These are phyloP conservation scores for Choloepus hoffmanni DNA, from an alignment of 2,113 vertebrate species.

Conservation along the genomic window DNA sequence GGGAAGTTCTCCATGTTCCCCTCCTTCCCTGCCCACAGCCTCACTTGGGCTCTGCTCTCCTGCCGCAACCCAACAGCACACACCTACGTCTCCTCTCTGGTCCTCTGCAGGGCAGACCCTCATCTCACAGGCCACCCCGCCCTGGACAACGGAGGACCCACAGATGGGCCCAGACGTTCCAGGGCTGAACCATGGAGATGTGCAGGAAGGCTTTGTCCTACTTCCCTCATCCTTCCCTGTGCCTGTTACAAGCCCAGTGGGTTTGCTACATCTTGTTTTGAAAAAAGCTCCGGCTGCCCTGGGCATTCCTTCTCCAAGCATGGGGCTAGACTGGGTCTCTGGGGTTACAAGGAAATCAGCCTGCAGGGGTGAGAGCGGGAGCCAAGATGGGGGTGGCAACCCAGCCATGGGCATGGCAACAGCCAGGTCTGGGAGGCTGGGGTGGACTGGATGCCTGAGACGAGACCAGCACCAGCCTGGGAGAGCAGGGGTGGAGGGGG, in stretches of 20 bases:
- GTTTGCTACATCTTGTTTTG: background rate
- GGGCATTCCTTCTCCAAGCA: background rate
- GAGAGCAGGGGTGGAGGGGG: background rate
- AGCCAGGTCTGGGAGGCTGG: background rate
- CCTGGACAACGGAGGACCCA: background rate
- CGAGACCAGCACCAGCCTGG: background rate
- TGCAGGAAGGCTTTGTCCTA: background rate
- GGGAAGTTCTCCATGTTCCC: background rate
- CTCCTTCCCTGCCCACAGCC: background rate
- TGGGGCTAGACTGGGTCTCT: background rate
- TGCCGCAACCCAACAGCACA: rapidly evolving
- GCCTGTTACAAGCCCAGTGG: background rate
- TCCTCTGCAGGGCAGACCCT: background rate
- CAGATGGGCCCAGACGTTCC: too few species aligned
- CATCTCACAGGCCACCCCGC: background rate
- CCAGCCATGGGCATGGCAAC: background rate
- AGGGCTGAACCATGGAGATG: background rate
- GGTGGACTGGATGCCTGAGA: too few species aligned
- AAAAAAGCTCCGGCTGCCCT: background rate
- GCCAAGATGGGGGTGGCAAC: background rate
- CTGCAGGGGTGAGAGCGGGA: background rate
- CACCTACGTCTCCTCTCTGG: background rate
- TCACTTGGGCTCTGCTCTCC: background rate
- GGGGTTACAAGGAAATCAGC: background rate
- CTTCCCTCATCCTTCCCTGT: background rate